Percentiles rank a stretch among this genome's conserved stretches.
These are phyloP conservation scores for Ophioninae sp. DNA, from an alignment of 2,888 invertebrate species.

Conservation along the genomic window DNA sequence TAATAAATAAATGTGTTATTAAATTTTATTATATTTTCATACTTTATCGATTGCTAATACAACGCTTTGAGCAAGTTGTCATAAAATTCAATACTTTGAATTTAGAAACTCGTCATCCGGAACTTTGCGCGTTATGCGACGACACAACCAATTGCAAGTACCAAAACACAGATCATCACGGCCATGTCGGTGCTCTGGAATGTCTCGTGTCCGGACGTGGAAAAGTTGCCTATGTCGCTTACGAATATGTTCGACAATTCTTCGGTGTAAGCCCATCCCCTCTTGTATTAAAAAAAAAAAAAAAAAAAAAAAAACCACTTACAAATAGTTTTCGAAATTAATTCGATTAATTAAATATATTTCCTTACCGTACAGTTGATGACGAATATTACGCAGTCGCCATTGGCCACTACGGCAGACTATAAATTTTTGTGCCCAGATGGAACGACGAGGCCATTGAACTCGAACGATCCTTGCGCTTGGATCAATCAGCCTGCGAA, in stretches of 20 bases:
- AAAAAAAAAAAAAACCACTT: no score
- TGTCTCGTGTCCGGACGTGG: constrained; percentile 83
- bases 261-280: constrained; percentile 80
- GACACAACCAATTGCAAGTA: constrained; percentile 74
- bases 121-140: constrained; percentile 84
- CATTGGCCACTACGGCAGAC: constrained; percentile 63
- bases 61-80: not conserved
- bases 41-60: not conserved
- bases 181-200: constrained; percentile 85
- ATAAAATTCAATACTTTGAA: constrained; percentile 13
- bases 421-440: constrained; percentile 79
- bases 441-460: constrained; percentile 72
- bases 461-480: constrained; percentile 81
- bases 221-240: constrained; percentile 85
- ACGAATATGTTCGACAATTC: constrained; percentile 82
- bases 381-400: constrained; percentile 48
- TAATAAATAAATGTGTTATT: no score
- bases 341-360: not conserved
- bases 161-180: constrained; percentile 80
- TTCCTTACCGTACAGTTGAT: constrained; percentile 61
- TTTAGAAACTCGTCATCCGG: constrained; percentile 82
- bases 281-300: not conserved
- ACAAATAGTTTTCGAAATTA: no score
- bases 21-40: not conserved
- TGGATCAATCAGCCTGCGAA: constrained; percentile 86